Conservation (phyloP, 1,140 invertebrate genomes). For the Cherax destructor region DNA sequence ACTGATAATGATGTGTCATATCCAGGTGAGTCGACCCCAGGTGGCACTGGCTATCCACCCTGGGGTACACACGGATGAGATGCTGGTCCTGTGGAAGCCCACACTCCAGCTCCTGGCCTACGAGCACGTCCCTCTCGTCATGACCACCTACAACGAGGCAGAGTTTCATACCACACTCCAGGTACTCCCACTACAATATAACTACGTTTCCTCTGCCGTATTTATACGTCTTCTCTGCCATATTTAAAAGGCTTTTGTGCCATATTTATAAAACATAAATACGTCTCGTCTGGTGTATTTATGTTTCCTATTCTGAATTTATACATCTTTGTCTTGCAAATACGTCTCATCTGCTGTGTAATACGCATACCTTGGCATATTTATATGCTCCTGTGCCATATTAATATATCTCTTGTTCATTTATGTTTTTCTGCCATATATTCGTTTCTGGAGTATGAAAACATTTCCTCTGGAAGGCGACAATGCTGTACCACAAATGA, state of each 20-base stretch:
- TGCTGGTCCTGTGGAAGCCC: conserved; percentile 66
- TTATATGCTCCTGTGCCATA: too few species aligned
- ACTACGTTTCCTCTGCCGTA: neutral
- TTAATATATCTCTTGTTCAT: too few species aligned
- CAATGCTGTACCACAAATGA: too few species aligned
- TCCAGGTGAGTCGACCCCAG: conserved; percentile 46
- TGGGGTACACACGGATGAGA: conserved; percentile 62
- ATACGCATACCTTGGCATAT: too few species aligned
- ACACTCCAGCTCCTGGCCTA: conserved; percentile 49
- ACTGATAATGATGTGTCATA: neutral
- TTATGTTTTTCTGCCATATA: too few species aligned
- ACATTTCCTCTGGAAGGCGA: too few species aligned
- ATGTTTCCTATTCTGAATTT: too few species aligned
- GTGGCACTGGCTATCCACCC: conserved; percentile 69
- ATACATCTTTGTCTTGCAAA: too few species aligned
- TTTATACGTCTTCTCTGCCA: neutral
- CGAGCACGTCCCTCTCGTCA: conserved; percentile 45
- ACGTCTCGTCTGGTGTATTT: too few species aligned
- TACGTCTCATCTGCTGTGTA: too few species aligned
- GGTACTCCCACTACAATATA: conserved; percentile 14
- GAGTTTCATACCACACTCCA: conserved; percentile 58
- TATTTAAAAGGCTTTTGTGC: neutral
- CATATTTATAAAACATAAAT: neutral
- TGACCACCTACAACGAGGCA: conserved; percentile 65
- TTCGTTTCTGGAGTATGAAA: too few species aligned